Evolutionary conservation across 2,797 vertebrate genomes (phyloP).

Genomic region (Enteromius afrohamiltoni): DNA sequence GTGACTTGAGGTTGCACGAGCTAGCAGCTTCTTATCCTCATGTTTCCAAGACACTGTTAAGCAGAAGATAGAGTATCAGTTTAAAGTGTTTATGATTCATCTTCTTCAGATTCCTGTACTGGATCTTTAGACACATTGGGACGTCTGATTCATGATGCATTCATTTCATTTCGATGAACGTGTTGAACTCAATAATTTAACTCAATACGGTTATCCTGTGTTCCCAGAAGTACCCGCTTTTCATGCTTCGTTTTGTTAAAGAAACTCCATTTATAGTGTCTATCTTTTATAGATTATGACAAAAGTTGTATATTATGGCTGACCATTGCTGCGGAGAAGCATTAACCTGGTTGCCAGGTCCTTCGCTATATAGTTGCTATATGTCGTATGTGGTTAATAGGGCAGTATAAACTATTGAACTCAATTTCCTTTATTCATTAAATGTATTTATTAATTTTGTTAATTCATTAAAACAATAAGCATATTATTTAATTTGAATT

Average conservation of each 20-base stretch:
- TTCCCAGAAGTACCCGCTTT: constrained; percentile 3
- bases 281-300: neutral
- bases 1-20: neutral
- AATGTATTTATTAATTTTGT: neutral
- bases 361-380: neutral
- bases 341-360: neutral
- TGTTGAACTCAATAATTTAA: constrained; percentile 3
- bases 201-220: neutral
- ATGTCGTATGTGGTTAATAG: neutral
- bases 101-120: constrained; percentile 4
- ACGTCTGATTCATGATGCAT: constrained; percentile 8
- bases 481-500: no score
- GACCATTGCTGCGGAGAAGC: neutral
- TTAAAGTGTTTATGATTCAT: constrained; percentile 32
- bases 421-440: neutral
- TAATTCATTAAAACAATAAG: neutral
- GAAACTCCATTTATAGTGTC: neutral
- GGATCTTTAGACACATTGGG: constrained; percentile 2
- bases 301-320: neutral
- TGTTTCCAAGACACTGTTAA: constrained; percentile 5
- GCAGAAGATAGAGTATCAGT: constrained; percentile 11
- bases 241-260: neutral
- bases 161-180: neutral
- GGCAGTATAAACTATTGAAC: neutral
- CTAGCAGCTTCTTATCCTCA: constrained; percentile 10